A percentile compares a stretch with the other conserved stretches of the same genome.
Evolutionary conservation across 2,113 vertebrate genomes (phyloP).

Genomic region (Saguinus midas): DNA sequence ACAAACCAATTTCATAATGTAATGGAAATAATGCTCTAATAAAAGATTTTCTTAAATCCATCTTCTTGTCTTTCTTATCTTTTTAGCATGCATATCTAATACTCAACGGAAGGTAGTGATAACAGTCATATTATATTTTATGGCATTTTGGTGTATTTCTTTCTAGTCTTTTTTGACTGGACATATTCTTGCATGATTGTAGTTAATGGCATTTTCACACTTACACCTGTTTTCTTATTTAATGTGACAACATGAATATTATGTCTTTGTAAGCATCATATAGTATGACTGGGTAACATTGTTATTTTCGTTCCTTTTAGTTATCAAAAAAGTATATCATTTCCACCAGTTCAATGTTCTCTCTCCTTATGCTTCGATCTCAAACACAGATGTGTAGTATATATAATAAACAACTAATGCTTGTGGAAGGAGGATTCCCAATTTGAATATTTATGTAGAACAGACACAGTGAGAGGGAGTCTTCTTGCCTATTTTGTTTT

Average conservation of each 20-base stretch:
- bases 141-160: not conserved
- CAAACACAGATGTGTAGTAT: not conserved
- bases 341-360: not conserved
- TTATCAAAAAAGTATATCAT: not conserved
- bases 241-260: not conserved
- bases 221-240: not conserved
- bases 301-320: constrained; percentile 29
- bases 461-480: not conserved
- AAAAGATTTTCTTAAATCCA: not conserved
- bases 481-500: not conserved
- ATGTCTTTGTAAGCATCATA: not conserved
- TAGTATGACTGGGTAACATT: not conserved
- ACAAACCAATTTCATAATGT: not conserved
- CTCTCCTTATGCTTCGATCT: not conserved
- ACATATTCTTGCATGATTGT: not conserved
- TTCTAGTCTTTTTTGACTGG: not conserved
- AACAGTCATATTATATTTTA: not conserved
- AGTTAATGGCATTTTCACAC: not conserved
- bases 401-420: not conserved
- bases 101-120: not conserved
- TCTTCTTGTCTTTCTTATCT: not conserved
- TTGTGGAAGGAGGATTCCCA: not conserved
- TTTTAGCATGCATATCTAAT: not conserved
- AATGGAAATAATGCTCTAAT: not conserved
- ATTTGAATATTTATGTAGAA: not conserved